Conservation (phyloP, 2,888 invertebrate species). For the Eupithecia tripunctaria region DNA sequence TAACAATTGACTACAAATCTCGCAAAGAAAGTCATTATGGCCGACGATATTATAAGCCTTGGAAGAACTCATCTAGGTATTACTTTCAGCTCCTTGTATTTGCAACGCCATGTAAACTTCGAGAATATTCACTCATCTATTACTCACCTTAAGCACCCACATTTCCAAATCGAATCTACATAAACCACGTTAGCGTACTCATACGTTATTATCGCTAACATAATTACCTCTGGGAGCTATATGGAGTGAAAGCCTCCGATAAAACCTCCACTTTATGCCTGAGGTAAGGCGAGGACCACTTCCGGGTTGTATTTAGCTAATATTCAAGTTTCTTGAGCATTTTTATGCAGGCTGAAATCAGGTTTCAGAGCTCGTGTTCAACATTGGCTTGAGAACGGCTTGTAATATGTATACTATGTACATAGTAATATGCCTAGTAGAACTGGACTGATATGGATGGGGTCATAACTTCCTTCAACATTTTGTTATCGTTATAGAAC, state of each 20-base stretch:
- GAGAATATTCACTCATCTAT: constrained; percentile 12
- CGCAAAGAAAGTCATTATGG: too few relatives aligned
- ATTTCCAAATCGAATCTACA: constrained; percentile 39
- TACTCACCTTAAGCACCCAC: constrained; percentile 22
- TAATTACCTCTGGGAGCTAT: constrained; percentile 39
- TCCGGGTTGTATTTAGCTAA: constrained; percentile 25
- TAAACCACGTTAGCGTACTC: constrained; percentile 31
- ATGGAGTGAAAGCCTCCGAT: constrained; percentile 34
- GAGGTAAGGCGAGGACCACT: constrained; percentile 23
- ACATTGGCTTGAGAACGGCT: background rate
- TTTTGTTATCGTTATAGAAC: background rate
- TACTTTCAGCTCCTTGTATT: background rate
- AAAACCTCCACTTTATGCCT: constrained; percentile 35
- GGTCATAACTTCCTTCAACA: background rate
- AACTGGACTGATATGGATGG: background rate
- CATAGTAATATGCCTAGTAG: background rate
- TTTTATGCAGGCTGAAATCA: background rate
- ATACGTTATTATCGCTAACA: constrained; percentile 40
- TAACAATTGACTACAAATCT: too few relatives aligned
- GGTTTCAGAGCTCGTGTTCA: background rate
- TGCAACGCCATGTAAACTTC: background rate
- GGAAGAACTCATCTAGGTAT: background rate
- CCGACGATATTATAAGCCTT: background rate
- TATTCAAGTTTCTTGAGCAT: constrained; percentile 13
- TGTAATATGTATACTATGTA: background rate